Conservation (phyloP, 2,888 invertebrate species). For the Colostygia pectinataria region DNA sequence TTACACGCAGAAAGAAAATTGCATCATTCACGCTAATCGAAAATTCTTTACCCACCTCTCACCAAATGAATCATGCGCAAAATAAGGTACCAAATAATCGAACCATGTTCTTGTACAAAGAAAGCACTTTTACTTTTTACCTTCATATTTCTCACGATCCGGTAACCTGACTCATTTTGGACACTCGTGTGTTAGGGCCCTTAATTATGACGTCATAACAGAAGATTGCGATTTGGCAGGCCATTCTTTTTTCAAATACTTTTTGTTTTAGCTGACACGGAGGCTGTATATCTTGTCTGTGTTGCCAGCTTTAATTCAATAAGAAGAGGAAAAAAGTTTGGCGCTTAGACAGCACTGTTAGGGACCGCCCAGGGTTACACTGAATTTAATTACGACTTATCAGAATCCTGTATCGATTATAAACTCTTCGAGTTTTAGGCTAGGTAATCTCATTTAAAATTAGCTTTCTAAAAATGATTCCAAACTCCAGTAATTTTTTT, state of each 20-base stretch:
- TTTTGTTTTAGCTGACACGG: slow-evolving; percentile 63
- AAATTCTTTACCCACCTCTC: slow-evolving; percentile 67
- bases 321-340: slow-evolving; percentile 33
- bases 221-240: slow-evolving; percentile 45
- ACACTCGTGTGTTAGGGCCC: slow-evolving; percentile 54
- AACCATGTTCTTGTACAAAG: slow-evolving; percentile 73
- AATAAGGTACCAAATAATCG: slow-evolving; percentile 67
- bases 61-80: slow-evolving; percentile 70
- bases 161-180: slow-evolving; percentile 62
- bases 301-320: slow-evolving; percentile 46
- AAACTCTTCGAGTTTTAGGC: too few relatives aligned
- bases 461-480: too few relatives aligned
- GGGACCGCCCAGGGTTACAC: slow-evolving; percentile 41
- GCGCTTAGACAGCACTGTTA: slow-evolving; percentile 24
- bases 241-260: slow-evolving; percentile 57
- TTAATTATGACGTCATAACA: slow-evolving; percentile 77
- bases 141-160: slow-evolving; percentile 60
- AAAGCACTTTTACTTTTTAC: slow-evolving; percentile 79
- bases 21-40: slow-evolving; percentile 72
- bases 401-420: slow-evolving; percentile 16
- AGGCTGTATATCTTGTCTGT: slow-evolving; percentile 45
- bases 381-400: slow-evolving; percentile 19
- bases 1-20: slow-evolving; percentile 55
- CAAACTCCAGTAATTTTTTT: too few relatives aligned
- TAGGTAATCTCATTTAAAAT: too few relatives aligned